A percentile compares a stretch with the other conserved stretches of the same genome.
Conservation (phyloP, 2,797 vertebrate genomes). For the Delichon dasypus region DNA sequence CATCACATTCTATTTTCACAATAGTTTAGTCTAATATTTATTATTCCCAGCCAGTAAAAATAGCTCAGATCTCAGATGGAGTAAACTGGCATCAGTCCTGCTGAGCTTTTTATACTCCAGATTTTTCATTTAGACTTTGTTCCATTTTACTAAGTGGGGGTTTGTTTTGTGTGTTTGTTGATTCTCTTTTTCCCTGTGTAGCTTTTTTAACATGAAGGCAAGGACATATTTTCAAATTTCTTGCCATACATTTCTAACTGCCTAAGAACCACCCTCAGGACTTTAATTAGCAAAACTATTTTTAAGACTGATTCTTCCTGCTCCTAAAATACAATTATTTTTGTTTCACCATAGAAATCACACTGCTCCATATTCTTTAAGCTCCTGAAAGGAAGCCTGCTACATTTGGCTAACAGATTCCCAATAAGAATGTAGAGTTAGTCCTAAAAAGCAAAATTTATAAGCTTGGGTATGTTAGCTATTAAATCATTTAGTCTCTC, state of each 20-base stretch:
- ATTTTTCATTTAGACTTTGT: background rate
- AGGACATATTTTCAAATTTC: background rate
- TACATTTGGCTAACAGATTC: background rate
- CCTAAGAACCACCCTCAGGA: background rate
- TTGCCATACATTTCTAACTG: background rate
- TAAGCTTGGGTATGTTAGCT: background rate
- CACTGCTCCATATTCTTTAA: background rate
- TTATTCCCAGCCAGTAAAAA: background rate
- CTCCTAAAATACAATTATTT: background rate
- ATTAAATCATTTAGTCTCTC: background rate
- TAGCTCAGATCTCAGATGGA: background rate
- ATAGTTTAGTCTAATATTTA: background rate
- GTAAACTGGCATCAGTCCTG: background rate
- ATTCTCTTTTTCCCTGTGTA: background rate
- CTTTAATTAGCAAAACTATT: background rate
- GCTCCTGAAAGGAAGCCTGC: background rate
- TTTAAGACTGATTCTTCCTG: background rate
- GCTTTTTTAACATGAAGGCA: background rate
- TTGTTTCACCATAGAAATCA: background rate
- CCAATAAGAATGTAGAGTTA: background rate
- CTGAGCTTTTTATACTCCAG: background rate
- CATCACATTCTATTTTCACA: background rate
- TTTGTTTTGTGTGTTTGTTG: background rate
- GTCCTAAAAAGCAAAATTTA: slow-evolving; percentile 8
- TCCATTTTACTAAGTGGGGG: background rate